Percentiles rank a stretch among this genome's conserved stretches.
Evolutionary conservation across 2,113 vertebrate genomes (phyloP).

Genomic region (Porphyrio hochstetteri): DNA sequence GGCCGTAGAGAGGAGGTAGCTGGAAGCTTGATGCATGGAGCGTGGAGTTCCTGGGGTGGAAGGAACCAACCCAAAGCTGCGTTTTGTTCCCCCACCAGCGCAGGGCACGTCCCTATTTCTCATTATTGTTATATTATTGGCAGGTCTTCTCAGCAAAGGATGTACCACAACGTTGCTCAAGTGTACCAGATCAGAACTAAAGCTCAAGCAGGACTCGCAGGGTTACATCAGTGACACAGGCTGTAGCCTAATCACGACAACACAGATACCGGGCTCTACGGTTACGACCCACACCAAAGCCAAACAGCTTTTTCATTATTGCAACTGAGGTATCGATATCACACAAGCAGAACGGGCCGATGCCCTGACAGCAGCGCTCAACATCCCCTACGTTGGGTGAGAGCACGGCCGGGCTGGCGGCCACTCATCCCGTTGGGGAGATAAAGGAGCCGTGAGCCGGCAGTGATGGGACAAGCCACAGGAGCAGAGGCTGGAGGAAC

Average conservation of each 20-base stretch:
- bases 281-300: constrained; percentile 11
- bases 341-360: not conserved
- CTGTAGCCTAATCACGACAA: not conserved
- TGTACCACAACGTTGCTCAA: not conserved
- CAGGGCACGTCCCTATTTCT: not conserved
- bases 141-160: constrained; percentile 18
- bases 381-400: accelerated
- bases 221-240: not conserved
- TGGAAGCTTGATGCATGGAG: not conserved
- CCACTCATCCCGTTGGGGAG: not conserved
- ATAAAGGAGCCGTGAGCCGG: not conserved
- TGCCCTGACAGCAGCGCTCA: not conserved
- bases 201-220: constrained; percentile 23
- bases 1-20: not conserved
- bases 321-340: not conserved
- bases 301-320: not conserved
- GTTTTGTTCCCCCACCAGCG: not conserved
- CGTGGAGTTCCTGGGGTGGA: accelerated
- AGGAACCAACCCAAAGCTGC: not conserved
- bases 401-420: not conserved
- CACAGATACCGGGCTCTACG: not conserved
- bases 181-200: not conserved
- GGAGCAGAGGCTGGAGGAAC: not conserved
- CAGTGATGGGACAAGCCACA: not conserved
- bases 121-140: accelerated